Evolutionary conservation across 2,888 invertebrate genomes (phyloP), one percentile per base, ranked within the genome.

Genomic region (Idaea aversata): DNA sequence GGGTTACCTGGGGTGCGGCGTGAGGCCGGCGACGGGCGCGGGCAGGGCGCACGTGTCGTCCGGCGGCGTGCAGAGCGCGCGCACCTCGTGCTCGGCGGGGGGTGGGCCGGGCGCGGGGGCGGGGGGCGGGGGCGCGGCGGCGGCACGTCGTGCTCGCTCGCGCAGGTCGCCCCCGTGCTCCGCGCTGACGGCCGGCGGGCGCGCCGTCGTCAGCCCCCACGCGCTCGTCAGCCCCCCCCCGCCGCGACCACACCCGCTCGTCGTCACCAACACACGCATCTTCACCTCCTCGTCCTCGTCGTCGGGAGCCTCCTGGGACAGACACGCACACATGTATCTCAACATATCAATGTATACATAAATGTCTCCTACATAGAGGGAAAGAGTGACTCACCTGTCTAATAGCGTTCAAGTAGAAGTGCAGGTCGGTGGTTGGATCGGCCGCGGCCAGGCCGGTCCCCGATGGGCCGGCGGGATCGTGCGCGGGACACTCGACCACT

Each of bases 401-500:
- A 3, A 10, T 36, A 10, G 36, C 36, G 36, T 36, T 36, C 10
- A 36, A 36, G 36, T 36, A 36, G 36, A 36, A 36, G 10, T 7
- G 15, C 6, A 16, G 25, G 25, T 59, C 15, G 5, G 59, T 10
- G 10, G 59, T 10, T 6, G 25, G 5, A 25, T 59, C 59, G 15
- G 15, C 25, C 0, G 59, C 25, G 63, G 57, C 13, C 47, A 16
- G 15, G 15, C 38, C 7, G 63, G 63, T 57, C 13, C 4, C 15
- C 25, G 66, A 34, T 57, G 63, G 16, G 0, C n/a, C n/a, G n/a
- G n/a, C n/a, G n/a, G n/a, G n/a, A n/a, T 69, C 72, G 57, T 65
- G 66, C 59, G 77, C 71, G 62, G 67, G 75, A 7, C 72, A 78
- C 15, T 36, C 36, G 36, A 75, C 76, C 15, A 82, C 78, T 62